Evolutionary conservation across 2,888 invertebrate genomes (phyloP).

Genomic region (Molorchus minor): DNA sequence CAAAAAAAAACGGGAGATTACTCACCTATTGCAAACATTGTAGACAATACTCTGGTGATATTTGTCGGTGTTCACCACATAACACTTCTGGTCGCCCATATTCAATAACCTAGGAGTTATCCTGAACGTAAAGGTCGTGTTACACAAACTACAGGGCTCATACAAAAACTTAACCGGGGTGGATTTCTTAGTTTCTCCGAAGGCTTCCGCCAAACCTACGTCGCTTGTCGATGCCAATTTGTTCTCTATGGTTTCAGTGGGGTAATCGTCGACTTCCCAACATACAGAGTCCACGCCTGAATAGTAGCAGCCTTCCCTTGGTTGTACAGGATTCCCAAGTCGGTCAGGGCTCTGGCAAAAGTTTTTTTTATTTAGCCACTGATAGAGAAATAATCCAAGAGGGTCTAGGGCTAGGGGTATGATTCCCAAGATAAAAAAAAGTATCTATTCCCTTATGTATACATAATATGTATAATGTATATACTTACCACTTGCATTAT

Average conservation of each 20-base stretch:
- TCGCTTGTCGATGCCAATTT: not conserved
- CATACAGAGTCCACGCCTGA: not conserved
- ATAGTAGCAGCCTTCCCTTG: not conserved
- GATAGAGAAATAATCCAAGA: no score
- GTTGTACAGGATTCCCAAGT: no score
- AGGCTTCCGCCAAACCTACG: not conserved
- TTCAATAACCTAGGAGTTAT: not conserved
- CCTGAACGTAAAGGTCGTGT: not conserved
- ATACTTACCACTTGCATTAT: no score
- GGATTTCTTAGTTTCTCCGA: not conserved
- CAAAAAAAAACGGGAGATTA: not conserved
- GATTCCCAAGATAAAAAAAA: no score
- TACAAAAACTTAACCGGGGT: not conserved
- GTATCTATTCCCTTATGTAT: no score
- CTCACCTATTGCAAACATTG: not conserved
- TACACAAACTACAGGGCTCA: not conserved
- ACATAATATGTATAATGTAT: no score
- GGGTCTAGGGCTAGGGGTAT: no score
- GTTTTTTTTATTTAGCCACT: no score
- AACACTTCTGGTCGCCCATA: not conserved
- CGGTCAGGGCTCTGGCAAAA: no score
- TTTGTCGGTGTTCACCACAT: slow-evolving; percentile 1
- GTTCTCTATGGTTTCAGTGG: not conserved
- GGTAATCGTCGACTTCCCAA: not conserved
- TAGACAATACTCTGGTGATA: not conserved